phyloP scores from a whole-genome alignment of 2,113 vertebrate genomes.

The Microcebus ravelobensis region DNA sequence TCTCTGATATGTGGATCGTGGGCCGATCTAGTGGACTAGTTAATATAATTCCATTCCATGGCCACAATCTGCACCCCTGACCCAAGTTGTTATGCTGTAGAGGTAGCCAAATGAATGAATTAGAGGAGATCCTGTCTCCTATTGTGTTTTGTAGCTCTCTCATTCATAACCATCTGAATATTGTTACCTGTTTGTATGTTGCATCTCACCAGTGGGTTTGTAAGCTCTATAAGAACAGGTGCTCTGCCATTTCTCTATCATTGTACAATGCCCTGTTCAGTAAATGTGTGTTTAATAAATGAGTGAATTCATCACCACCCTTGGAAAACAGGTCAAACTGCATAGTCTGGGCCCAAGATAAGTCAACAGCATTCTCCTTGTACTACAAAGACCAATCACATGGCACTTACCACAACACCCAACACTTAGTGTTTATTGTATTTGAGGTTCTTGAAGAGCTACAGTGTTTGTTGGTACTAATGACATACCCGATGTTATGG shows the following conservation, averaged over 20 bases:
- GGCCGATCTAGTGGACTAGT: background rate
- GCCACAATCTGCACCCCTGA: background rate
- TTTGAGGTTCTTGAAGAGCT: background rate
- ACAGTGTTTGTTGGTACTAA: background rate
- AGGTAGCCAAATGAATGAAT: background rate
- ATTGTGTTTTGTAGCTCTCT: background rate
- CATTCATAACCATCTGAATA: background rate
- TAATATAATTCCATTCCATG: background rate
- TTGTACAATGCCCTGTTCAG: background rate
- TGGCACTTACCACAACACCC: too few species aligned
- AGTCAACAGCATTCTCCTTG: background rate
- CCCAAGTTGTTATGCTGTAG: background rate
- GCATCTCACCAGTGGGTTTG: background rate
- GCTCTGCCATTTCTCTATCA: background rate
- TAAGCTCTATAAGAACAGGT: fast-evolving
- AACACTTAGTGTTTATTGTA: background rate
- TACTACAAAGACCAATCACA: too few species aligned
- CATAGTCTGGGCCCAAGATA: background rate
- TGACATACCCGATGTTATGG: fast-evolving
- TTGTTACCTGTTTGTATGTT: background rate
- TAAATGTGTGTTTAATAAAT: background rate
- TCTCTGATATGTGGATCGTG: background rate
- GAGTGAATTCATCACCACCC: background rate
- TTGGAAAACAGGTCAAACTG: background rate
- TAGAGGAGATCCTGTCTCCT: background rate